A percentile compares a stretch with the other conserved stretches of the same genome.
Evolutionary conservation across 2,888 invertebrate genomes (phyloP).

Genomic region (Rhabditoides inermis): DNA sequence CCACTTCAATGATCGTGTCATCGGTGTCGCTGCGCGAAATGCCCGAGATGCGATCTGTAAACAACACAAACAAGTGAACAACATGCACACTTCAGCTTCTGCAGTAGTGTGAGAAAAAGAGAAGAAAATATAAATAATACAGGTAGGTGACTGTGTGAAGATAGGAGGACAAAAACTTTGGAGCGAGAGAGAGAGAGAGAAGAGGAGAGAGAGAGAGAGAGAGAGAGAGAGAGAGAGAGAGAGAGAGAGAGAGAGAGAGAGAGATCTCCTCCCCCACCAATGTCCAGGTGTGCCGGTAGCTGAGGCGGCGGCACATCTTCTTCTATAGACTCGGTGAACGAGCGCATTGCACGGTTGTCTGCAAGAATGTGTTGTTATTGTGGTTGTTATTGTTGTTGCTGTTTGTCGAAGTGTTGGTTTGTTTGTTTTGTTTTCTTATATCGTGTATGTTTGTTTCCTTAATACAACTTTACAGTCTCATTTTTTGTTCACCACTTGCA

Average conservation of each 20-base stretch:
- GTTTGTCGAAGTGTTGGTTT: conserved; percentile 12
- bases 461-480: background rate
- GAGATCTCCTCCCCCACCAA: conserved; percentile 18
- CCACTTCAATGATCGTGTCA: conserved; percentile 50
- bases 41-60: too few relatives aligned
- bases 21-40: conserved; percentile 31
- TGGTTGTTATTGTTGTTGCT: conserved; percentile 21
- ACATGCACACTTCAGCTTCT: background rate
- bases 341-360: conserved; percentile 46
- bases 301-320: conserved; percentile 36
- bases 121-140: background rate
- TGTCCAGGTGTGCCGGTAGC: conserved; percentile 35
- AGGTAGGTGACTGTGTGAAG: background rate
- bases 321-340: conserved; percentile 51
- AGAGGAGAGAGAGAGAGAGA: background rate
- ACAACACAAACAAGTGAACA: conserved; percentile 5
- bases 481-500: too few relatives aligned
- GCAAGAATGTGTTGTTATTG: too few relatives aligned
- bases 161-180: background rate
- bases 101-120: conserved; percentile 5
- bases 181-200: background rate
- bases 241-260: too few relatives aligned
- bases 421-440: background rate
- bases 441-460: background rate
- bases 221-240: too few relatives aligned